These are phyloP conservation scores for silkworm (Bombyx mori) DNA, from an alignment of 1,140 invertebrate genomes.

Conservation along the genomic window DNA sequence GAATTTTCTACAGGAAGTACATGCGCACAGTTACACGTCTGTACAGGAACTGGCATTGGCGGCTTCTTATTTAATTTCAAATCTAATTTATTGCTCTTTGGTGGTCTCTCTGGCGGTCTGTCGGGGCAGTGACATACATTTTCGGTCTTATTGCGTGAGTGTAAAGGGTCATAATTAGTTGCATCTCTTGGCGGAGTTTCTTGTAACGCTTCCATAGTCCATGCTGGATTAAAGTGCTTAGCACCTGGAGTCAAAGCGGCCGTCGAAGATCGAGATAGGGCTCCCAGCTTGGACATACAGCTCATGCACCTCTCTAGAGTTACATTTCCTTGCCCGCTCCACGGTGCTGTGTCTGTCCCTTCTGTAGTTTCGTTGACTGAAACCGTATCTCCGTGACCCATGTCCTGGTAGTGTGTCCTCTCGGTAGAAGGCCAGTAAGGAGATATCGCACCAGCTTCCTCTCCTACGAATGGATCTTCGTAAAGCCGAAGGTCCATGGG, in stretches of 20 bases:
- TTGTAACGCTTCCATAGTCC: conserved; percentile 74
- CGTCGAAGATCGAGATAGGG: conserved; percentile 73
- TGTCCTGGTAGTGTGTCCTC: conserved; percentile 58
- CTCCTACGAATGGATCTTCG: conserved; percentile 62
- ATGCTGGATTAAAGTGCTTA: conserved; percentile 72
- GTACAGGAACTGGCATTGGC: conserved; percentile 43
- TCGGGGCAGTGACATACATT: conserved; percentile 32
- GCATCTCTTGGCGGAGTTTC: conserved; percentile 30
- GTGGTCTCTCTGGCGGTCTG: conserved; percentile 36
- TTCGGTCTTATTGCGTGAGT: conserved; percentile 30
- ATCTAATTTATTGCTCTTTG: conserved; percentile 52
- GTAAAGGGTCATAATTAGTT: neutral
- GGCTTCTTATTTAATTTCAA: conserved; percentile 63
- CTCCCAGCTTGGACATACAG: conserved; percentile 84
- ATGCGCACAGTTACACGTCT: conserved; percentile 33
- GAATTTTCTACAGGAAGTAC: conserved; percentile 22
- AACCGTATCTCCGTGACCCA: conserved; percentile 67
- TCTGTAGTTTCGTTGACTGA: conserved; percentile 61
- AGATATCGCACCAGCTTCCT: conserved; percentile 56
- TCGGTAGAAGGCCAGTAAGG: conserved; percentile 50
- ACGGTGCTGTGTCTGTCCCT: conserved; percentile 21
- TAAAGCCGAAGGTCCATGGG: conserved; percentile 67
- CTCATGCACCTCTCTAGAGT: conserved; percentile 80
- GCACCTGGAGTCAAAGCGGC: conserved; percentile 59
- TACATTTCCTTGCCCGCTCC: conserved; percentile 47